Evolutionary conservation across 2,797 vertebrate species (phyloP), one percentile per base, ranked within the genome.

Genomic region (Podarcis lilfordi): DNA sequence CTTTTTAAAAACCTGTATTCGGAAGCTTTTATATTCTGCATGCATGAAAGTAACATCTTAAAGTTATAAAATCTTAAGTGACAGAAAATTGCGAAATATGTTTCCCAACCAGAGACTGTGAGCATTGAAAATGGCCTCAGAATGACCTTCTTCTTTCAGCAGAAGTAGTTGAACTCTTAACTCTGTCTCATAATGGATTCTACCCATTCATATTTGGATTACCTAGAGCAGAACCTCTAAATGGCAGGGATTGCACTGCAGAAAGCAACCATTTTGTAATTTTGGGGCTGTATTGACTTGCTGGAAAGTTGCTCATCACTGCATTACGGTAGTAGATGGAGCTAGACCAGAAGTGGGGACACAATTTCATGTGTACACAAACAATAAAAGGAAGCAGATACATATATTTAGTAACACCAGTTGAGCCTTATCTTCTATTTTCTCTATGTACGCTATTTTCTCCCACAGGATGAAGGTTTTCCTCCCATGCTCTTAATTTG

Each of bases 1-100:
- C 55, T 75, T 32, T 83, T 40, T 86, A 45, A 59, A 64, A 25
- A 50, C 10, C 72, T 85, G 21, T 77, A 19, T 81, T 71, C 82
- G 61, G 75, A 78, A 86, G 23, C 35, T 80, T 32, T 88, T 89
- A 81, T 11, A 68, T 82, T 92, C 90, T 91, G 27, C 37, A 6
- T 55, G 29, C 19, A 1, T 59, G 74, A 88, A 89, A 77, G 87
- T 72, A 17, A 45, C 79, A 15, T 35, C 50, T 84, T 93, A 92
- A 92, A 13, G 64, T 82, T 91, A 64, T 89, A 86, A 75, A 89
- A 82, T 91, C 82, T 25, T 86, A 84, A 89, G 81, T 82, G 87
- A 25, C 0, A 3, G 32, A 29, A 21, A 27, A 32, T 68, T n/a
- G 85, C 55, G 10, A 85, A 35, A 55, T 64, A 89, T 45, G 19